Conservation (phyloP, 1,140 invertebrate species). For the Trialeurodes vaporariorum region DNA sequence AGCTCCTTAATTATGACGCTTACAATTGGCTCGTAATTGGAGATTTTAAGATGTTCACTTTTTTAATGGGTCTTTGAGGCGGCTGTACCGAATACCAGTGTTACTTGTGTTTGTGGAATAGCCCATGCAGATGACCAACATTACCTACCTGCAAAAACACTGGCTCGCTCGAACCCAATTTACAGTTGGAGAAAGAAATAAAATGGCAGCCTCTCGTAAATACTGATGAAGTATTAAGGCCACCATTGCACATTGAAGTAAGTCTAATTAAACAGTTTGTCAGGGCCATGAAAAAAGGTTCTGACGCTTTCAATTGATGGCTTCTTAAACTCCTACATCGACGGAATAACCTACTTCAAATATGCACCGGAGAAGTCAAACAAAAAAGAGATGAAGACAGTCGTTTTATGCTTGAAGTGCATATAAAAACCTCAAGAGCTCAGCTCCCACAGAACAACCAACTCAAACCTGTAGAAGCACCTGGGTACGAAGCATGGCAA, state of each 20-base stretch:
- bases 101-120: constrained; percentile 37
- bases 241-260: constrained; percentile 34
- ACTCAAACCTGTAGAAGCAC: no score
- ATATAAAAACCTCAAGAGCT: no score
- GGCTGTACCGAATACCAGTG: constrained; percentile 36
- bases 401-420: no score
- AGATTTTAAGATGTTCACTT: constrained; percentile 13
- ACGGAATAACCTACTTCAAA: no score
- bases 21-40: constrained; percentile 12
- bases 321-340: no score
- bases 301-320: no score
- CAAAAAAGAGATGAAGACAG: no score
- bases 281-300: no score
- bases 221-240: constrained; percentile 16
- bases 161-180: constrained; percentile 28
- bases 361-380: no score
- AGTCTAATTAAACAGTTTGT: constrained; percentile 23
- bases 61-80: constrained; percentile 26
- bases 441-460: no score
- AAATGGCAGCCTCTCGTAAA: constrained; percentile 27
- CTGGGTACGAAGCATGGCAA: no score
- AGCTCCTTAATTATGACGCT: neutral
- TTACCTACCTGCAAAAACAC: constrained; percentile 27
- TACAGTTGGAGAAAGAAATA: constrained; percentile 27
- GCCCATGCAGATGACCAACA: constrained; percentile 28